Evolutionary conservation across 1,140 invertebrate species (phyloP).

Genomic region (Aphelenchoides avenae): DNA sequence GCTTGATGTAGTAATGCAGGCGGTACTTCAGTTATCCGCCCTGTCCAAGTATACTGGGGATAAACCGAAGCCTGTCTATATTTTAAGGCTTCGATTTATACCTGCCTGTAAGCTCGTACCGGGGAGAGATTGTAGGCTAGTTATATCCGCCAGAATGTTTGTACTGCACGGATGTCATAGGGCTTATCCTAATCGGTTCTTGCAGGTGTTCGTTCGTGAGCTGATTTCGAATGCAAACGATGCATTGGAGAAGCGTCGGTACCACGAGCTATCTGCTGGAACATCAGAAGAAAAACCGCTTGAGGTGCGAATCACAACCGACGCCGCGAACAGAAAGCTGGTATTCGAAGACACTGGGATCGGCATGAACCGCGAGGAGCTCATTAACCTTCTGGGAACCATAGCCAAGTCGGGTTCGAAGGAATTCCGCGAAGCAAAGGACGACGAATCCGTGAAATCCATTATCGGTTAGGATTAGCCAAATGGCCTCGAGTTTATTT

Average conservation of each 20-base stretch:
- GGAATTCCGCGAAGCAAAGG: conserved; percentile 62
- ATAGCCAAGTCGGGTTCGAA: conserved; percentile 92
- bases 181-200: too few species aligned
- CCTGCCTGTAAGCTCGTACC: too few species aligned
- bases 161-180: too few species aligned
- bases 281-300: conserved; percentile 62
- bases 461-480: conserved; percentile 68
- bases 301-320: conserved; percentile 82
- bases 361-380: conserved; percentile 86
- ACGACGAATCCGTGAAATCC: conserved; percentile 62
- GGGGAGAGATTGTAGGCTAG: too few species aligned
- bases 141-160: too few species aligned
- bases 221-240: conserved; percentile 94
- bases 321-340: conserved; percentile 60
- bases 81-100: too few species aligned
- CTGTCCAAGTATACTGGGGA: too few species aligned
- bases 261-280: conserved; percentile 65
- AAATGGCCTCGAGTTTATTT: not conserved
- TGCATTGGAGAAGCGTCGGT: conserved; percentile 82
- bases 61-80: too few species aligned
- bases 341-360: conserved; percentile 63
- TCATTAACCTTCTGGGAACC: conserved; percentile 83
- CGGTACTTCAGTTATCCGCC: too few species aligned
- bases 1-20: too few species aligned
- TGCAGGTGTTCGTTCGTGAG: conserved; percentile 84